These are phyloP conservation scores for Morelia viridis DNA, from an alignment of 2,797 vertebrate genomes.

Conservation along the genomic window DNA sequence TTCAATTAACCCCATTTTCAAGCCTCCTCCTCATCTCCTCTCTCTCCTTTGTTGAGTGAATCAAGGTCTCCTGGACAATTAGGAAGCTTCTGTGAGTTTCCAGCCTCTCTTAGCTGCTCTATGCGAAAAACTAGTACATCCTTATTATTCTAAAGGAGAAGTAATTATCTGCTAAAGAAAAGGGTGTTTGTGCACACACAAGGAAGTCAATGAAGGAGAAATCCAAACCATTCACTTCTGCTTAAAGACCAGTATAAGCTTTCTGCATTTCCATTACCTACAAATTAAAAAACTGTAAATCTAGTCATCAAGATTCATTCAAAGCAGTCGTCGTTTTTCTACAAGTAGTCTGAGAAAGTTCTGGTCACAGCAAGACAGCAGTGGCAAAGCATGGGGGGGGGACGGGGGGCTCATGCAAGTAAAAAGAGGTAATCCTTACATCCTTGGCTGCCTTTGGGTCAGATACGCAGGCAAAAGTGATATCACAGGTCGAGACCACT, in stretches of 20 bases:
- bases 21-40: background rate
- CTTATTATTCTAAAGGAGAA: background rate
- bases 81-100: background rate
- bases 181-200: background rate
- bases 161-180: background rate
- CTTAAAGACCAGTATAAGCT: background rate
- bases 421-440: slow-evolving; percentile 80
- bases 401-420: background rate
- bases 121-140: background rate
- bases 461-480: slow-evolving; percentile 97
- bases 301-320: background rate
- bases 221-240: background rate
- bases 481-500: slow-evolving; percentile 97
- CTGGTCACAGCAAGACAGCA: background rate
- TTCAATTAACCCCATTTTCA: background rate
- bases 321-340: background rate
- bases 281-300: slow-evolving; percentile 1
- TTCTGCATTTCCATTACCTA: background rate
- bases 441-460: slow-evolving; percentile 97
- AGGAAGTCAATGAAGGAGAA: background rate
- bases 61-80: background rate
- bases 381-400: background rate
- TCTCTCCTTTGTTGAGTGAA: background rate
- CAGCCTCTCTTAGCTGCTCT: background rate
- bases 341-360: background rate